Evolutionary conservation across 35 echinoderm and acorn worm species (phyloP).

Genomic region (Eucidaris tribuloides): DNA sequence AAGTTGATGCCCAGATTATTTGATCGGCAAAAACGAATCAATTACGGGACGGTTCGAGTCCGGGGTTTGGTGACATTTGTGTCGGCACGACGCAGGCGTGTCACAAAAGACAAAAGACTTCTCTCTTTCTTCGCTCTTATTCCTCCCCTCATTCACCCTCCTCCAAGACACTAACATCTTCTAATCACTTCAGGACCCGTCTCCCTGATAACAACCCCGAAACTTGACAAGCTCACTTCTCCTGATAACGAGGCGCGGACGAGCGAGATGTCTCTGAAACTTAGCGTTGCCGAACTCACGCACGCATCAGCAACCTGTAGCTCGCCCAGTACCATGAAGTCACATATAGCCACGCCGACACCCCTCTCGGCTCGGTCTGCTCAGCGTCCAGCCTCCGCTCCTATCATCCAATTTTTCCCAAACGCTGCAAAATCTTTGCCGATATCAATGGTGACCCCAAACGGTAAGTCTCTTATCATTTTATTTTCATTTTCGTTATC

Average conservation of each 20-base stretch:
- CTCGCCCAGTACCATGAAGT: not conserved
- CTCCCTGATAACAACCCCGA: too few relatives aligned
- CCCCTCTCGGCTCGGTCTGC: conserved; percentile 8
- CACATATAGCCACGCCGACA: not conserved
- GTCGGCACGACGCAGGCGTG: not conserved
- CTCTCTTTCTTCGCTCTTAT: not conserved
- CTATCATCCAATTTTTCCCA: conserved; percentile 29
- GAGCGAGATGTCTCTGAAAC: not conserved
- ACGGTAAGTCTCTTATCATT: conserved; percentile 33
- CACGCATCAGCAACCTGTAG: not conserved
- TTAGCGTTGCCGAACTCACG: not conserved
- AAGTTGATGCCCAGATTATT: not conserved
- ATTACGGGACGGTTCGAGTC: not conserved
- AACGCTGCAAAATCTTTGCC: conserved; percentile 14
- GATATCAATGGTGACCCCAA: conserved; percentile 31
- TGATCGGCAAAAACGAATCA: conserved; percentile 24
- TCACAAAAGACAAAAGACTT: not conserved
- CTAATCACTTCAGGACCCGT: too few relatives aligned
- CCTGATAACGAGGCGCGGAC: too few relatives aligned
- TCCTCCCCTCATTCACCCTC: not conserved
- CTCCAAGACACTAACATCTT: not conserved
- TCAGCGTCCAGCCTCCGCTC: not conserved
- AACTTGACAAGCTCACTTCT: too few relatives aligned
- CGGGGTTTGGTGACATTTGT: not conserved
- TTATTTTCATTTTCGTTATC: not conserved